Evolutionary conservation across 2,113 vertebrate species (phyloP).

Genomic region (Rhombomys opimus): DNA sequence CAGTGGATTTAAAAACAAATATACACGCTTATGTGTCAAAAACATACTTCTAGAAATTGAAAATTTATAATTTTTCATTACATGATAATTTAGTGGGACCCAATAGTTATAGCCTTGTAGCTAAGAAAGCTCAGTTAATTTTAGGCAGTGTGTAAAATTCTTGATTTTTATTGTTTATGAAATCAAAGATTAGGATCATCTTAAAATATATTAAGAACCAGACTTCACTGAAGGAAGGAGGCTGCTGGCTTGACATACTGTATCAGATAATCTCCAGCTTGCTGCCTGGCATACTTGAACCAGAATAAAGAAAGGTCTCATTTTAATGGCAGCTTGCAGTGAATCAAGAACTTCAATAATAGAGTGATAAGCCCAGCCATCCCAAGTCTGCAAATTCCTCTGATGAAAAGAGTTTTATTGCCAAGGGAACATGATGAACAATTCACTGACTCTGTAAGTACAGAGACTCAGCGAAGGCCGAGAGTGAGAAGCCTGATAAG

Average conservation of each 20-base stretch:
- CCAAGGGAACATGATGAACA: constrained; percentile 66
- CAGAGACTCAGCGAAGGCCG: constrained; percentile 33
- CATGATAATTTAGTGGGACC: background rate
- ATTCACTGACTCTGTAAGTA: constrained; percentile 36
- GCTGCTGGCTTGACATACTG: background rate
- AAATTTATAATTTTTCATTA: constrained; percentile 23
- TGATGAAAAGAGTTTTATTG: background rate
- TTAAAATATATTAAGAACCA: background rate
- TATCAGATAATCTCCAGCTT: background rate
- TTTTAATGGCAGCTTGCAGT: background rate
- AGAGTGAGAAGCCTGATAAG: constrained; percentile 30
- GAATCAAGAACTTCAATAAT: constrained; percentile 45
- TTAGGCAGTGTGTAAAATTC: background rate
- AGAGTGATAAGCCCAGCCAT: background rate
- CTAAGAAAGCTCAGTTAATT: background rate
- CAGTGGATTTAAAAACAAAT: background rate
- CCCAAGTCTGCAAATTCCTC: background rate
- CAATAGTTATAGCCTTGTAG: background rate
- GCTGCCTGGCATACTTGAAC: background rate
- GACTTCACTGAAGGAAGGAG: background rate
- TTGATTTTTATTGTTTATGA: background rate
- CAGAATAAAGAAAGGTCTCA: constrained; percentile 18
- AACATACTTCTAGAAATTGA: background rate
- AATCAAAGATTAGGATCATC: background rate
- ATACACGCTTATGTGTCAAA: background rate